Base-by-base conservation (phyloP, 1,140 invertebrate genomes). In the Dufourea novaeangliae region DNA sequence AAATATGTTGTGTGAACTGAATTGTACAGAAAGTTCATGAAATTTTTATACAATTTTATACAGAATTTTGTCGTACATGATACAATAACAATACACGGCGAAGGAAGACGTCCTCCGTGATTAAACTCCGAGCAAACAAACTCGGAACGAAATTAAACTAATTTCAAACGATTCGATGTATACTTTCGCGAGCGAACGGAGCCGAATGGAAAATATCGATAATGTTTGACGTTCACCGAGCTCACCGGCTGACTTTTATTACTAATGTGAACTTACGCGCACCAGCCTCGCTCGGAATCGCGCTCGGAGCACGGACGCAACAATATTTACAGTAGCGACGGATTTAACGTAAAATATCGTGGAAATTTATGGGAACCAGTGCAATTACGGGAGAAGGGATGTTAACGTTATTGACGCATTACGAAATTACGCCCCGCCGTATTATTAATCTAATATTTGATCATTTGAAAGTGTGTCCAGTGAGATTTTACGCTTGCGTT, bases 401-500 rank as follows among this genome's bases (percentile, higher is more conserved):
- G 39, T 62, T 62, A 62, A 34, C 34, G n/a, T 62, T 62, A 62
- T 62, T 25, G 59, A 54, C 52, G 52, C n/a, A 54, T 50, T 50
- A 50, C n/a, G 6, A 22, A 50, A 50, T 50, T n/a, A 50, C 17
- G 8, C 6, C 2, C 6, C 20, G 20, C 44, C 6, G 46, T n/a
- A 50, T 50, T 50, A 50, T 50, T 50, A 50, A 50, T 56, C 27
- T 56, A 1, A 3, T 12, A 25, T 56, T 50, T 50, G 46, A 50
- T 50, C 8, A 8, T 37, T 37, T n/a, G 46, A 1, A 8, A 6
- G 7, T 7, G 46, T 8, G 20, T 6, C 3, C 8, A 37, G 3
- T 37, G 34, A 3, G 34, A n/a, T n/a, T n/a, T n/a, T n/a, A n/a
- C n/a, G n/a, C n/a, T n/a, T n/a, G n/a, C n/a, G n/a, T n/a, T n/a